Evolutionary conservation across 2,888 invertebrate genomes (phyloP), one percentile per base, ranked within the genome.

Genomic region (Amphimallon solstitiale): DNA sequence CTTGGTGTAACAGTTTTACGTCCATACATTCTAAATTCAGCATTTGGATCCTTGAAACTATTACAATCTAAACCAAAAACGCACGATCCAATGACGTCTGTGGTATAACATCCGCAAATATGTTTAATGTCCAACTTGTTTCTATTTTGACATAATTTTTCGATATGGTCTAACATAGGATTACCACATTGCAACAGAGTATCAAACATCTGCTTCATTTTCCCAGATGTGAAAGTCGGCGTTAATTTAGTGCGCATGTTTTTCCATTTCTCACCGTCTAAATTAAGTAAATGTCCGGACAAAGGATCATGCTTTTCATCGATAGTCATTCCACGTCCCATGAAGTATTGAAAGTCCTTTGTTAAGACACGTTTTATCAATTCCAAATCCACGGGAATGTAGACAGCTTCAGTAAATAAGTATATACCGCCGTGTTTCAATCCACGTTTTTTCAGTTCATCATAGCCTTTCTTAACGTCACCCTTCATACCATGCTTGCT

Each of bases 51-150:
- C 60, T 82, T 81, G 51, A 88, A 83, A 21, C 85, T 84, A 71
- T 88, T 85, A 69, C 85, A 85, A 68, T 87, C 85, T 2, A 88
- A 80, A 21, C 88, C 88, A 74, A 88, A 88, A 6, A 86, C 87
- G 61, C 86, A 85, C 49, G 84, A 85, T 0, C 86, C 86, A 19
- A 88, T 86, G 1, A 87, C 85, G 72, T 88, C 87, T 80, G 86
- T 86, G 0, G 86, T 84, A 73, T 85, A 87, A 68, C 85, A 84
- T 2, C 84, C 85, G 67, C 85, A 83, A 35, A 86, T 80, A 35
- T 87, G 85, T 9, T 85, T 77, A 21, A 78, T 73, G 48, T 79
- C 75, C 4, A 79, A 56, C 4, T 71, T 54, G 15, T 73, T 67
- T 17, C 38, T 23, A 9, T 15, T 23, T 46, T 15, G 9, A 2